Conservation (phyloP, 2,888 invertebrate genomes). For the Frankliniella fusca region DNA sequence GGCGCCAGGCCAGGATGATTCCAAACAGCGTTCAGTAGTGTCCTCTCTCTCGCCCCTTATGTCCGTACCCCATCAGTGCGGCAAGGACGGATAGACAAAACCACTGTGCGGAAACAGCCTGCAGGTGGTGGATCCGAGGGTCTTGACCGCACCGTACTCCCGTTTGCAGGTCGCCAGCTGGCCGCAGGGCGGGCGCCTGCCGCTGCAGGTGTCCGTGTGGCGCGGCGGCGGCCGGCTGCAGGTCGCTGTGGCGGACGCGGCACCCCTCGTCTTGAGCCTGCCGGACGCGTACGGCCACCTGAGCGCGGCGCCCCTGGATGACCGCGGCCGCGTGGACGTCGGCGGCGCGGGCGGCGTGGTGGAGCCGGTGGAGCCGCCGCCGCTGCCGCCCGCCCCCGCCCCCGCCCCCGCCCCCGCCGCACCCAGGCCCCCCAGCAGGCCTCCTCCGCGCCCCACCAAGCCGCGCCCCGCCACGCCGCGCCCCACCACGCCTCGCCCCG, state of each 20-base stretch:
- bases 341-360: not conserved
- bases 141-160: not conserved
- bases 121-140: too few species aligned
- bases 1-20: too few species aligned
- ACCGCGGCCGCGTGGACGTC: not conserved
- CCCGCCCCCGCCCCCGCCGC: not conserved
- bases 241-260: not conserved
- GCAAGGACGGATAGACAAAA: too few species aligned
- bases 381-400: not conserved
- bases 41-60: too few species aligned
- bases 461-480: not conserved
- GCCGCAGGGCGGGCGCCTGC: not conserved
- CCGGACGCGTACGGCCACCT: not conserved
- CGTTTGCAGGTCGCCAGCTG: not conserved
- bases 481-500: not conserved
- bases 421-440: not conserved
- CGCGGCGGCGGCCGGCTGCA: not conserved
- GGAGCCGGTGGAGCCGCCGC: not conserved
- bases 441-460: not conserved
- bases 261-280: not conserved
- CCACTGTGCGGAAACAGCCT: too few species aligned
- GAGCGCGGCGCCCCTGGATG: not conserved
- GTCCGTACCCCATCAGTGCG: too few species aligned
- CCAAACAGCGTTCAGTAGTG: too few species aligned
- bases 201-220: not conserved